These are phyloP conservation scores for Pollenia griseotomentosa DNA, from an alignment of 2,888 invertebrate species.

Conservation along the genomic window DNA sequence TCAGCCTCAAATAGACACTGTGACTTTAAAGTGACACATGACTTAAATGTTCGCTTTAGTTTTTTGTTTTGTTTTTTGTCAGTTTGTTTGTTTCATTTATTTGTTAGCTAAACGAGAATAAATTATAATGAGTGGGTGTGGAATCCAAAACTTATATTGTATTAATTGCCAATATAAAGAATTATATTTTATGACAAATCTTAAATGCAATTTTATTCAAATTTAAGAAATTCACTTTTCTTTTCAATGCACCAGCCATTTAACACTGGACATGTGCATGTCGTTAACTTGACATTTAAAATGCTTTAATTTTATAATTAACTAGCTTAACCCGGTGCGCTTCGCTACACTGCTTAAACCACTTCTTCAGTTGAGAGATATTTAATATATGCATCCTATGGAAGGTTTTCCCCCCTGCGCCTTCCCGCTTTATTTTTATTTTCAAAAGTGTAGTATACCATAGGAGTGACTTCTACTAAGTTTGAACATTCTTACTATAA, in stretches of 20 bases:
- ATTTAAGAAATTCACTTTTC: slow-evolving; percentile 58
- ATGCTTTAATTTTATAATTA: slow-evolving; percentile 58
- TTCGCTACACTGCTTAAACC: too few relatives aligned
- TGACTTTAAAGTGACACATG: slow-evolving; percentile 71
- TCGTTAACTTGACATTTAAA: slow-evolving; percentile 57
- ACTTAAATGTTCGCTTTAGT: slow-evolving; percentile 58
- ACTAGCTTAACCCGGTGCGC: too few relatives aligned
- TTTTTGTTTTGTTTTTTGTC: slow-evolving; percentile 8
- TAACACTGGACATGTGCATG: slow-evolving; percentile 44
- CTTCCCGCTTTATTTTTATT: too few relatives aligned
- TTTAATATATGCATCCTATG: too few relatives aligned
- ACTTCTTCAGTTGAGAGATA: too few relatives aligned
- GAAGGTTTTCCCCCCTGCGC: too few relatives aligned
- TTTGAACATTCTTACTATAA: too few relatives aligned
- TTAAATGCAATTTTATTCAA: slow-evolving; percentile 38
- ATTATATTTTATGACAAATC: slow-evolving; percentile 43
- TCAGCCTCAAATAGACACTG: slow-evolving; percentile 59
- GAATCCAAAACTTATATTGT: slow-evolving; percentile 39
- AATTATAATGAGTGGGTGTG: slow-evolving; percentile 68
- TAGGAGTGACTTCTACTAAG: too few relatives aligned
- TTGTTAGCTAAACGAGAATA: slow-evolving; percentile 47
- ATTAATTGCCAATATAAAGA: not conserved
- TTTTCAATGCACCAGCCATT: slow-evolving; percentile 44
- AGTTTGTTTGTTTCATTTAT: slow-evolving; percentile 30
- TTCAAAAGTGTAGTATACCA: too few relatives aligned